phyloP scores from a whole-genome alignment of 2,113 vertebrate genomes.

The Sorex fumeus region DNA sequence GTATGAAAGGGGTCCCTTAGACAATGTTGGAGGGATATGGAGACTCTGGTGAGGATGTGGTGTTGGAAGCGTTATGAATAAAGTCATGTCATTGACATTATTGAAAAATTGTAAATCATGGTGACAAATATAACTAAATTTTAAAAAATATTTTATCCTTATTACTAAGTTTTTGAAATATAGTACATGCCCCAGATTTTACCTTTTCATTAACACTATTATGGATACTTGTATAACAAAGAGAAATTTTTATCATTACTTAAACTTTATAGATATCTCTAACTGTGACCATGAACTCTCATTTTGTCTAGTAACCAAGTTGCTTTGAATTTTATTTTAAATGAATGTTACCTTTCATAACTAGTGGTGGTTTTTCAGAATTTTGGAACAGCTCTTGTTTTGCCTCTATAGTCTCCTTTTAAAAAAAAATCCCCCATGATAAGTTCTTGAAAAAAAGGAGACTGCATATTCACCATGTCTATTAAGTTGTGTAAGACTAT shows the following conservation, averaged over 20 bases:
- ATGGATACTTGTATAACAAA: neutral
- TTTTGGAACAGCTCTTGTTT: too few relatives aligned
- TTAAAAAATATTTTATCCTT: neutral
- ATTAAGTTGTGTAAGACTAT: too few relatives aligned
- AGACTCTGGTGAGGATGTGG: too few relatives aligned
- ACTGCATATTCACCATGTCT: neutral
- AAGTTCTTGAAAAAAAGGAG: neutral
- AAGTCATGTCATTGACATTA: too few relatives aligned
- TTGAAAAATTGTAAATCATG: too few relatives aligned
- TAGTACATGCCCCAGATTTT: neutral
- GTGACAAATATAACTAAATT: too few relatives aligned
- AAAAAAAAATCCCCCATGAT: neutral
- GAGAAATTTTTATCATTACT: neutral
- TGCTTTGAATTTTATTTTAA: constrained; percentile 6
- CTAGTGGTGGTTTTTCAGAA: too few relatives aligned
- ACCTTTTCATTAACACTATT: neutral
- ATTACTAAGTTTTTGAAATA: neutral
- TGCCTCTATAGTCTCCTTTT: too few relatives aligned
- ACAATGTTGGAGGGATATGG: too few relatives aligned
- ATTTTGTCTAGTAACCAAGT: neutral
- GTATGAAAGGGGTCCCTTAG: too few relatives aligned
- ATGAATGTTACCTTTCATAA: too few relatives aligned
- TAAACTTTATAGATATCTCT: neutral
- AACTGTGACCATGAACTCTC: neutral
- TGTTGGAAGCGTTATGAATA: too few relatives aligned